Conservation (phyloP, 2,113 vertebrate species). For the Oreochromis aureus region DNA sequence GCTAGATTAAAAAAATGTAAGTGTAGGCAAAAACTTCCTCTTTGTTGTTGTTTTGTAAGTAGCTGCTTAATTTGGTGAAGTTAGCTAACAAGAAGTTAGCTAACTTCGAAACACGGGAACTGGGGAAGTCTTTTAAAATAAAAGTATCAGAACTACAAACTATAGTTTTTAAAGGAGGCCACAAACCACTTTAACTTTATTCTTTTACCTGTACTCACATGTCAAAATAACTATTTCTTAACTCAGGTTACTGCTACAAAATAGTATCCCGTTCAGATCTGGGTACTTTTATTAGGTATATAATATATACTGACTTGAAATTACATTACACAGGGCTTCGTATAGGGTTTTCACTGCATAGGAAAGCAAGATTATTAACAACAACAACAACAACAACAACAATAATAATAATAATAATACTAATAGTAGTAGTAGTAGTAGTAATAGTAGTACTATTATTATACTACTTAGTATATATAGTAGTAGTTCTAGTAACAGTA, state of each 20-base stretch:
- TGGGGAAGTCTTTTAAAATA: background rate
- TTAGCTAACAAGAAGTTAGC: background rate
- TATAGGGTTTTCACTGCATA: background rate
- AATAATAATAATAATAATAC: background rate
- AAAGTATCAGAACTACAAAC: background rate
- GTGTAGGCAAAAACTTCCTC: background rate
- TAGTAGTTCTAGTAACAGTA: background rate
- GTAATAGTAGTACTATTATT: background rate
- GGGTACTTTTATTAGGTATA: background rate
- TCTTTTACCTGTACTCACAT: background rate
- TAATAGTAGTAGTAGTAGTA: background rate
- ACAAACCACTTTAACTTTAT: background rate
- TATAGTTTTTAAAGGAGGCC: background rate
- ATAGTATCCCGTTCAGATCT: accelerated
- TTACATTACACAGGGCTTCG: background rate
- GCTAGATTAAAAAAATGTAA: background rate
- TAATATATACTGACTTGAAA: background rate
- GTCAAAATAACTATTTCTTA: background rate
- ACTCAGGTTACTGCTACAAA: background rate
- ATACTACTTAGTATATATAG: too few species aligned
- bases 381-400: background rate
- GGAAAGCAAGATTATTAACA: background rate
- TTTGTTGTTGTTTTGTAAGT: background rate
- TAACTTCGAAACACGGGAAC: background rate
- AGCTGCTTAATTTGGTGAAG: background rate